Base-by-base conservation (phyloP, 1,140 invertebrate species). In the Bombus sylvicola region DNA sequence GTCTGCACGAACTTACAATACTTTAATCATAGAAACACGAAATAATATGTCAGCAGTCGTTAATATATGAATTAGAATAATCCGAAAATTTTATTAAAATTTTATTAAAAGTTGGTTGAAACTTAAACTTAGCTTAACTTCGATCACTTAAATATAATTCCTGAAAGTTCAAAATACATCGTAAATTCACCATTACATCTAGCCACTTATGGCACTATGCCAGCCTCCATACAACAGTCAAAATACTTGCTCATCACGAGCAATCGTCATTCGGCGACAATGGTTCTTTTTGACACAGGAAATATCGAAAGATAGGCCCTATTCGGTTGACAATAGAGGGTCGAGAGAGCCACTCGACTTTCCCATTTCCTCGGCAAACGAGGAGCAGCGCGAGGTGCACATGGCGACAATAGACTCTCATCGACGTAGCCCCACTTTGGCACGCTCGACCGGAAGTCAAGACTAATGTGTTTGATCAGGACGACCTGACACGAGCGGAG, bases 381-480 rank as follows among this genome's bases (percentile, higher is more conserved):
- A 78, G 71, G 43, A 74, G 31, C 13, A 72, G 37, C 83, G 77
- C 73, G 87, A 84, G 87, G 39, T 39, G 87, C 75, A 62, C 74
- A 15, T 75, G 77, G 72, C 64, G 81, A 90, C 90, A 91, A 91
- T 89, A 34, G 89, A 37, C 81, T 79, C 85, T 89, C 90, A 90
- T 87, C 75, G 78, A 71, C 34, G 72, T 71, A 84, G 79, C 43
- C 47, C 89, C 84, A 82, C 81, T 90, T 86, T 43, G 77, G 57
- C 87, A 79, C 87, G 83, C 79, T 82, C 83, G 31, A 81, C 88
- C 90, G 90, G 90, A 91, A 91, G 90, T 83, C 59, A 69, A 78
- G 64, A 66, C 88, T 91, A 91, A 91, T 91, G 90, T 91, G 90
- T 91, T 91, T 91, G 90, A 91, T 90, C 87, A 91, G 90, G 86